phyloP scores from a whole-genome alignment of 2,113 vertebrate species.

The Boleophthalmus pectinirostris region DNA sequence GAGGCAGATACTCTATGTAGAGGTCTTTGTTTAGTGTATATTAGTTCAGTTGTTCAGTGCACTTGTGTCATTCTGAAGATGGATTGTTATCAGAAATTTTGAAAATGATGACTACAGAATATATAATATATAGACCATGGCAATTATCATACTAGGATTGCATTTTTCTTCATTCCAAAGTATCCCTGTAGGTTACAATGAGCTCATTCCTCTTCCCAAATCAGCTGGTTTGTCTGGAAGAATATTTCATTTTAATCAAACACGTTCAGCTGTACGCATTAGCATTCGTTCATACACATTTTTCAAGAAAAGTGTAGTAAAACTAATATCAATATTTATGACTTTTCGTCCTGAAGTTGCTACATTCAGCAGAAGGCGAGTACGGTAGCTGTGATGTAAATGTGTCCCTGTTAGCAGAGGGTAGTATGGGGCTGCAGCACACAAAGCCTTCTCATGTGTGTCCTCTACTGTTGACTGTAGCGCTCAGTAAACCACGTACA shows the following conservation, averaged over 20 bases:
- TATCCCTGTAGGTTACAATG: conserved; percentile 5
- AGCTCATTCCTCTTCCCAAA: conserved; percentile 30
- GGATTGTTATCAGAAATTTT: conserved; percentile 6
- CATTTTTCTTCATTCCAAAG: not conserved
- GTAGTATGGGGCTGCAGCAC: conserved; percentile 1
- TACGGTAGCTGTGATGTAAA: conserved; percentile 2
- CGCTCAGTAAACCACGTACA: conserved; percentile 30
- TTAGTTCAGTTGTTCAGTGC: not conserved
- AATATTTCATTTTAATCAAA: conserved; percentile 42
- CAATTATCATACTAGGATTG: conserved; percentile 16
- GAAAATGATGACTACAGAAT: conserved; percentile 1
- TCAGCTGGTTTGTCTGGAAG: conserved; percentile 28
- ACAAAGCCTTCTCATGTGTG: conserved; percentile 42
- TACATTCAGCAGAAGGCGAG: conserved; percentile 27
- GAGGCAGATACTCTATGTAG: not conserved
- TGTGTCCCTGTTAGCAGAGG: conserved; percentile 6
- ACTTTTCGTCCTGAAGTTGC: conserved; percentile 20
- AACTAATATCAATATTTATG: conserved; percentile 24
- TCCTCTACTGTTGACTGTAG: conserved; percentile 57
- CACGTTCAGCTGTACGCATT: conserved; percentile 19
- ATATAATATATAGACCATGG: conserved; percentile 12
- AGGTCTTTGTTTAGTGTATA: not conserved
- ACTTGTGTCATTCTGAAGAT: not conserved
- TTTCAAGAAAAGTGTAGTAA: conserved; percentile 37
- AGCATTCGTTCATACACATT: conserved; percentile 34